These are phyloP conservation scores for Drosophila lacicola DNA, from an alignment of 2,888 invertebrate species.

Conservation along the genomic window DNA sequence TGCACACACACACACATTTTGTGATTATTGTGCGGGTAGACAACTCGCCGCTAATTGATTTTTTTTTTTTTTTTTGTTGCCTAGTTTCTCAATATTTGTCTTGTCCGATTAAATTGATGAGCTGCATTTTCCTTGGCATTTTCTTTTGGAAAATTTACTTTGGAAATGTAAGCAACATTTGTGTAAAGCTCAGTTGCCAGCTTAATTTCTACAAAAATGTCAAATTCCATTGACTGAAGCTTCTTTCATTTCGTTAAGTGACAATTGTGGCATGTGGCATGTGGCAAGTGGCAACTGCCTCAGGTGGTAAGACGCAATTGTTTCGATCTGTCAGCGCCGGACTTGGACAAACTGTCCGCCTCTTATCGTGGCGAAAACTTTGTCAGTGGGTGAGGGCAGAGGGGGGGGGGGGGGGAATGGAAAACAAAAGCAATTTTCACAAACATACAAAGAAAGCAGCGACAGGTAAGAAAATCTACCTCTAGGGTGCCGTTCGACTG, in stretches of 20 bases:
- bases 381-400: slow-evolving; percentile 1
- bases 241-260: slow-evolving; percentile 13
- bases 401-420: not conserved
- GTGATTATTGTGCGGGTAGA: slow-evolving; percentile 56
- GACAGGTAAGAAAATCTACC: slow-evolving; percentile 55
- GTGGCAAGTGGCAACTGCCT: not conserved
- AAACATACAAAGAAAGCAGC: slow-evolving; percentile 32
- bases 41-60: slow-evolving; percentile 73
- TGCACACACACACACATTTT: slow-evolving; percentile 15
- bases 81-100: slow-evolving; percentile 12
- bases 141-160: slow-evolving; percentile 21
- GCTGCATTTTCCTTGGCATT: slow-evolving; percentile 20
- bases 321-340: slow-evolving; percentile 57
- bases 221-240: slow-evolving; percentile 15
- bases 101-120: slow-evolving; percentile 33
- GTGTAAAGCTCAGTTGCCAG: slow-evolving; percentile 20
- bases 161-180: slow-evolving; percentile 16
- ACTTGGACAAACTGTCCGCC: slow-evolving; percentile 15
- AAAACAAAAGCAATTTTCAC: slow-evolving; percentile 58
- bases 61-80: slow-evolving; percentile 10
- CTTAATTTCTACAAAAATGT: slow-evolving; percentile 46
- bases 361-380: slow-evolving; percentile 39
- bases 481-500: slow-evolving; percentile 55
- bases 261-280: slow-evolving; percentile 11
- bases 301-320: slow-evolving; percentile 35